Conservation (phyloP, 2,888 invertebrate species). For the Habrosyne pyritoides region DNA sequence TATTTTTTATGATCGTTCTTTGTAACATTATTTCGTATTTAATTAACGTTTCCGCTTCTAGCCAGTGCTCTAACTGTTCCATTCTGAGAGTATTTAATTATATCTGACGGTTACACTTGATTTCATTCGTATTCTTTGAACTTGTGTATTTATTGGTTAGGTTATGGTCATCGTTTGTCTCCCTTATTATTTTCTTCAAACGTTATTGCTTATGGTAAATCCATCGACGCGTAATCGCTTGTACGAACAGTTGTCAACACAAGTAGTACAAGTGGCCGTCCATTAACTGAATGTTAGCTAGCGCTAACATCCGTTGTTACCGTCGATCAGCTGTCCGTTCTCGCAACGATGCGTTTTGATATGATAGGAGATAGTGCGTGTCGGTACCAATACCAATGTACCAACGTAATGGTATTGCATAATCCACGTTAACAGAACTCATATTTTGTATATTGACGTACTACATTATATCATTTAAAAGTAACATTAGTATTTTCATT, state of each 20-base stretch:
- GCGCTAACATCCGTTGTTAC: slow-evolving; percentile 28
- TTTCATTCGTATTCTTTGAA: background rate
- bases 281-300: slow-evolving; percentile 9
- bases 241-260: background rate
- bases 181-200: no score
- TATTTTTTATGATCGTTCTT: slow-evolving; percentile 24
- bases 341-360: slow-evolving; percentile 70
- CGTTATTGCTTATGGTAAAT: no score
- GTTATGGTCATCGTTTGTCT: background rate
- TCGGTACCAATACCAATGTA: slow-evolving; percentile 51
- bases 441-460: slow-evolving; percentile 40
- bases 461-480: slow-evolving; percentile 52
- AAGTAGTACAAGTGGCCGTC: background rate
- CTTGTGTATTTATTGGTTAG: background rate
- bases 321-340: slow-evolving; percentile 66
- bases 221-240: no score
- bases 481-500: slow-evolving; percentile 37
- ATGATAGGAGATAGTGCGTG: slow-evolving; percentile 74
- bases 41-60: slow-evolving; percentile 35
- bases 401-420: slow-evolving; percentile 65
- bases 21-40: slow-evolving; percentile 22
- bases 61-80: slow-evolving; percentile 14
- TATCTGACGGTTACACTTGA: background rate
- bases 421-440: slow-evolving; percentile 49
- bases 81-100: background rate